These are phyloP conservation scores for Otus sunia DNA, from an alignment of 2,113 vertebrate genomes.

Conservation along the genomic window DNA sequence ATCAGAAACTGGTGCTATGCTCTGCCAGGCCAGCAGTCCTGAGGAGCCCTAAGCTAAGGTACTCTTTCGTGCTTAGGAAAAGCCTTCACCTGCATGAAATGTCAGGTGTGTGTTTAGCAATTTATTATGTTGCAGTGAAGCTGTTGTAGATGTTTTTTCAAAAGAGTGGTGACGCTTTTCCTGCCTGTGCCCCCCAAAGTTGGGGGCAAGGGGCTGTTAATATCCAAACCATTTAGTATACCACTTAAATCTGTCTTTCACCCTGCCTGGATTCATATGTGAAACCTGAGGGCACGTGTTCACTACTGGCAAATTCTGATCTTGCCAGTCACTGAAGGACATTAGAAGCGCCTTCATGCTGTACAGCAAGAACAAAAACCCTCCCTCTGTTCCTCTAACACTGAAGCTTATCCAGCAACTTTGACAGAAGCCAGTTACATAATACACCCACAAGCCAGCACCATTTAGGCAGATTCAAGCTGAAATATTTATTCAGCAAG, in stretches of 20 bases:
- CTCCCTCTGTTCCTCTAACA: neutral
- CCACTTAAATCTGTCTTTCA: neutral
- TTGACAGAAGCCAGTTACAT: slow-evolving; percentile 56
- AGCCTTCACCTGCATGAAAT: neutral
- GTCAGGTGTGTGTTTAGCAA: neutral
- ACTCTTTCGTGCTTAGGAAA: accelerated
- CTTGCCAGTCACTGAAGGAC: neutral
- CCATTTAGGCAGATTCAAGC: slow-evolving; percentile 3
- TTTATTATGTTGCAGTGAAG: neutral
- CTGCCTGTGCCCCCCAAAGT: neutral
- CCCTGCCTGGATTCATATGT: neutral
- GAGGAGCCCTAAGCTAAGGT: neutral
- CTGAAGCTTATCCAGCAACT: slow-evolving; percentile 33
- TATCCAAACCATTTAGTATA: neutral
- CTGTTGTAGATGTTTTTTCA: neutral
- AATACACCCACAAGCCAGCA: slow-evolving; percentile 47
- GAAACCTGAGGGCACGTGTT: too few species aligned
- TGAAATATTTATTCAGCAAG: slow-evolving; percentile 31
- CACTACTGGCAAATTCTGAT: neutral
- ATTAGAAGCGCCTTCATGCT: neutral
- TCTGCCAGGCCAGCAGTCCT: neutral
- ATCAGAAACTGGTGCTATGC: neutral
- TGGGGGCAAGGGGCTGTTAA: neutral
- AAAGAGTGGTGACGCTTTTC: neutral
- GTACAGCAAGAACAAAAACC: neutral